Evolutionary conservation across 1,140 invertebrate genomes (phyloP), one percentile per base, ranked within the genome.

Genomic region (Daktulosphaira vitifoliae): DNA sequence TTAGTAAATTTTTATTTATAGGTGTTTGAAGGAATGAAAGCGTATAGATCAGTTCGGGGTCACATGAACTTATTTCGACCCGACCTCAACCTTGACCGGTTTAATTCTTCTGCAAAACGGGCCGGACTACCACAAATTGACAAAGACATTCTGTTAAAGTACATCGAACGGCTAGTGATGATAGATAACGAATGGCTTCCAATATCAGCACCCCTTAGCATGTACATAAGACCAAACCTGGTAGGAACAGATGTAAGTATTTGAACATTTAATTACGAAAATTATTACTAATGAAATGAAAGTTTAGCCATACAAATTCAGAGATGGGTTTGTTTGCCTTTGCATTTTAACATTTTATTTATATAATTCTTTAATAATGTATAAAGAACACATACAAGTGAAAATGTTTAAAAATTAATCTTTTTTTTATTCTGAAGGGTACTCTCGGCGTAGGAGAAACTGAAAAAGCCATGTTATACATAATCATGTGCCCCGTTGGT

Each of bases 21-120:
- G 92, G 77, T 98, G 65, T 99, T 99, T 73, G 97, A 99, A 84
- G 97, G 97, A 49, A 85, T 98, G 84, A 99, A 99, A 78, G 95
- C 95, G 0, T 98, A 92, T 74, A 82, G 92, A 72, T 92, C 94
- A n/a, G 79, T 83, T 5, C 95, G 98, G 77, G 89, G 89, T 50
- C 89, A 88, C 78, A 91, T 99, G 59, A 80, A 94, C 69, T 76
- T 99, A 68, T 99, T 99, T 76, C 83, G 97, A 59, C 96, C 96
- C 3, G 87, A 96, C 42, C 77, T 94, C 71, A 99, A 99, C 75
- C 94, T 99, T 89, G 81, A 85, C 65, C 80, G 97, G 68, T 92
- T 99, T 90, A 86, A 91, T 69, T 72, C 77, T 46, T 88, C 93
- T 13, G 92, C 96, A 4, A 72, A 82, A 65, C 80, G 93, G 72